A percentile compares a stretch with the other conserved stretches of the same genome.
Conservation (phyloP, 2,888 invertebrate species). For the Gandaritis pyraliata region DNA sequence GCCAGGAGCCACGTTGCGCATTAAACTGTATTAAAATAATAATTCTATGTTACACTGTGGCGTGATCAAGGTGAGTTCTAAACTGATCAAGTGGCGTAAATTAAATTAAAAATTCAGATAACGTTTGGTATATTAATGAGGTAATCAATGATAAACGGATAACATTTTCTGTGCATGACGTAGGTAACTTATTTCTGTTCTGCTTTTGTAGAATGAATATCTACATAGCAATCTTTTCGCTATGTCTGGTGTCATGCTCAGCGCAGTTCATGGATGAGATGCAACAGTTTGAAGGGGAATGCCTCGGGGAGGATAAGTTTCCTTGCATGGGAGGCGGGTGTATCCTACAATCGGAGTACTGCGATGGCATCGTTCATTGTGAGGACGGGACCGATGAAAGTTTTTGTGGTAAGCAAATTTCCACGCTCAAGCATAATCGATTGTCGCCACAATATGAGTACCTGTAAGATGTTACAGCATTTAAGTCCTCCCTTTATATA, state of each 20-base stretch:
- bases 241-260: constrained; percentile 42
- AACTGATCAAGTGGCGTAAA: not conserved
- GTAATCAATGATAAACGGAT: not conserved
- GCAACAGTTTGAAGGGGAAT: constrained; percentile 58
- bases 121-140: no score
- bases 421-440: not conserved
- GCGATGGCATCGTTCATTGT: constrained; percentile 85
- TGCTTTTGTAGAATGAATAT: constrained; percentile 32
- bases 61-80: constrained; percentile 4
- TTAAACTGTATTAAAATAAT: not conserved
- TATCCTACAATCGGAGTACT: constrained; percentile 81
- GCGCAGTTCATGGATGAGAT: constrained; percentile 62
- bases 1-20: constrained; percentile 44
- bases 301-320: constrained; percentile 62
- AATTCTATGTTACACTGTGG: not conserved
- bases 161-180: no score
- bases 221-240: constrained; percentile 21
- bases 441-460: not conserved
- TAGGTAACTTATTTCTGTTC: not conserved
- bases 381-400: constrained; percentile 85
- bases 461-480: no score
- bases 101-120: no score
- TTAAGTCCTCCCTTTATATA: no score
- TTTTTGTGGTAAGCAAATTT: constrained; percentile 66
- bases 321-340: constrained; percentile 76